A percentile compares a stretch with the other conserved stretches of the same genome.
Evolutionary conservation across 2,797 vertebrate species (phyloP).

Genomic region (Coccyzus lansbergi): DNA sequence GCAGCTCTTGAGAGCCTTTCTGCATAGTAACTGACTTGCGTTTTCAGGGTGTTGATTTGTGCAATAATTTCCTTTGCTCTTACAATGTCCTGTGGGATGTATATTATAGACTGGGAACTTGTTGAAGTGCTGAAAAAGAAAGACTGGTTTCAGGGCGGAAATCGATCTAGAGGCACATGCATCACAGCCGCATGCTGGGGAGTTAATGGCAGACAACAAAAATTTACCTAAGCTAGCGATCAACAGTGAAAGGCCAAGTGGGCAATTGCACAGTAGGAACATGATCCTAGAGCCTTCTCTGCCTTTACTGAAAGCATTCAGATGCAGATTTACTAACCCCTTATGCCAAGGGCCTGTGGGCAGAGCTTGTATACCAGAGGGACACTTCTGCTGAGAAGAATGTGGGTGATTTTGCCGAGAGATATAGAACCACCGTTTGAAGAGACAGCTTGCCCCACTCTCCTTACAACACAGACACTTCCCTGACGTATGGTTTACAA

Average conservation of each 20-base stretch:
- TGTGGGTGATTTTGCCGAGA: neutral
- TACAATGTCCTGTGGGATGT: constrained; percentile 92
- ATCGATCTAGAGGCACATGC: neutral
- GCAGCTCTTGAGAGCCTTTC: constrained; percentile 94
- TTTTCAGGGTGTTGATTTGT: constrained; percentile 97
- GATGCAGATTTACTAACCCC: neutral
- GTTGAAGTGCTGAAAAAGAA: constrained; percentile 82
- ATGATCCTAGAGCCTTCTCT: constrained; percentile 14
- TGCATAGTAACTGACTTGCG: constrained; percentile 97
- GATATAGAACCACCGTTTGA: neutral
- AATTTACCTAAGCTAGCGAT: constrained; percentile 27
- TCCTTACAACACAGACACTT: constrained; percentile 22
- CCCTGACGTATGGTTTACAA: neutral
- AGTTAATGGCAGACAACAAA: constrained; percentile 41
- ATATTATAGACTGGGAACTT: constrained; percentile 93
- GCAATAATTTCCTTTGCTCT: constrained; percentile 97
- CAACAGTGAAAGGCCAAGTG: constrained; percentile 36
- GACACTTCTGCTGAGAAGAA: neutral
- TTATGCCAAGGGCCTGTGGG: neutral
- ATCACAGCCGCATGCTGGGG: constrained; percentile 30
- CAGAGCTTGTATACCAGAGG: neutral
- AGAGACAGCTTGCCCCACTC: neutral
- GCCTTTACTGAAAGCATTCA: neutral
- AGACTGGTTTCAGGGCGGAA: constrained; percentile 7
- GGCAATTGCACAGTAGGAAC: constrained; percentile 61